Evolutionary conservation across 2,113 vertebrate species (phyloP).

Genomic region (Anhinga anhinga): DNA sequence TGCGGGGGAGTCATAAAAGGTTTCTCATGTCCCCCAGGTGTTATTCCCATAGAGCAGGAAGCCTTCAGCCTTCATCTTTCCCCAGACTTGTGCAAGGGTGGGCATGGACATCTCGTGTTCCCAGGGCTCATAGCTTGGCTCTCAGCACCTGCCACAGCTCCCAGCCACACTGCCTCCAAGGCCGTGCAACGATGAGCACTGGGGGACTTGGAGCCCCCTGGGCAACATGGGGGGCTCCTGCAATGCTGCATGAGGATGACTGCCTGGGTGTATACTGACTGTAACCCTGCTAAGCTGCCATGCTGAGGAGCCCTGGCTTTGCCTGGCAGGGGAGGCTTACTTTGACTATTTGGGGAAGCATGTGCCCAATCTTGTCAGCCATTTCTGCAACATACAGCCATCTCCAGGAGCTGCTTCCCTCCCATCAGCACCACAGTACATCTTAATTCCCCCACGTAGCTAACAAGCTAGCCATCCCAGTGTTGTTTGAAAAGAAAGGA

Average conservation of each 20-base stretch:
- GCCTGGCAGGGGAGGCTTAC: not conserved
- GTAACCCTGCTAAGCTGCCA: not conserved
- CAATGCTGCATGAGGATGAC: not conserved
- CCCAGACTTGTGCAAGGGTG: not conserved
- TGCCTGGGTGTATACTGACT: not conserved
- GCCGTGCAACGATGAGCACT: accelerated
- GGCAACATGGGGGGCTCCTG: not conserved
- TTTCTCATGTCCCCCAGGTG: not conserved
- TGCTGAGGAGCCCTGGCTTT: not conserved
- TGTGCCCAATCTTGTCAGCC: not conserved
- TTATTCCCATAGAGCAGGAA: not conserved
- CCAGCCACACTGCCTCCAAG: accelerated
- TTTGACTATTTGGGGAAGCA: not conserved
- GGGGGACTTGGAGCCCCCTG: not conserved
- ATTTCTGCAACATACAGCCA: not conserved
- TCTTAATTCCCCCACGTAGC: accelerated
- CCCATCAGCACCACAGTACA: not conserved
- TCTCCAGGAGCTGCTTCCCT: not conserved
- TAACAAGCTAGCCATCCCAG: not conserved
- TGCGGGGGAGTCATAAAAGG: accelerated
- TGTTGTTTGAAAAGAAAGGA: not conserved
- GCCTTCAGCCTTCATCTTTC: not conserved
- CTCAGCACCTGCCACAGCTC: not conserved
- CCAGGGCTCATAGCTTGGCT: not conserved
- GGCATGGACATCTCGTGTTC: not conserved